These are phyloP conservation scores for Druceiella hillmani DNA, from an alignment of 2,888 invertebrate species.

Conservation along the genomic window DNA sequence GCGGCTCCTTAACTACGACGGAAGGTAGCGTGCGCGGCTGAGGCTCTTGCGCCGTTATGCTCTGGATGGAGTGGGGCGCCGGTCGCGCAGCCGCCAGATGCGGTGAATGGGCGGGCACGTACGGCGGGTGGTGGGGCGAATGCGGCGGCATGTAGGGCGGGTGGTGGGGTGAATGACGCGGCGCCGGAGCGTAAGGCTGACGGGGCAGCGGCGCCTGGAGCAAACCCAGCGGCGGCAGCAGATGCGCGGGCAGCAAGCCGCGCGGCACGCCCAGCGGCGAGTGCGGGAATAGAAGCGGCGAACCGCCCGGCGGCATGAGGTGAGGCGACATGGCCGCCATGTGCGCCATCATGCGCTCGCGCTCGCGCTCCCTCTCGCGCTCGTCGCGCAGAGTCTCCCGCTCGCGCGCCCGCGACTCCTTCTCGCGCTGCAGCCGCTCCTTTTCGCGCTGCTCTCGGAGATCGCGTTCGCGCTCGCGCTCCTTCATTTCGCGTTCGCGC, in stretches of 20 bases:
- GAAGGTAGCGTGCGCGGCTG: background rate
- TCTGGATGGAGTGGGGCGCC: constrained; percentile 9
- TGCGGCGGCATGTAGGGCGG: constrained; percentile 11
- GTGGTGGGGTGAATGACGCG: constrained; percentile 10
- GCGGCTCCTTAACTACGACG: background rate
- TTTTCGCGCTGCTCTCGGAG: constrained; percentile 43
- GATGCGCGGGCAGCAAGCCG: constrained; percentile 32
- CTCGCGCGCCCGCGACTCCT: constrained; percentile 41
- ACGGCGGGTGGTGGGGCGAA: constrained; percentile 28
- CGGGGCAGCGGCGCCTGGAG: constrained; percentile 27
- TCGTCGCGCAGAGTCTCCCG: constrained; percentile 35
- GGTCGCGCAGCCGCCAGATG: constrained; percentile 10
- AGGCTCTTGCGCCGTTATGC: background rate
- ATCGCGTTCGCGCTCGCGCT: constrained; percentile 33
- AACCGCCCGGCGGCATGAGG: constrained; percentile 28
- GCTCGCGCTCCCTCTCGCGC: constrained; percentile 32
- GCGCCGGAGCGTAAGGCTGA: constrained; percentile 17
- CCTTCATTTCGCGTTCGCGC: constrained; percentile 27
- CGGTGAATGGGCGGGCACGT: constrained; percentile 33
- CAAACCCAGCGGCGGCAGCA: constrained; percentile 16
- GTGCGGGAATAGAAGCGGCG: constrained; percentile 26
- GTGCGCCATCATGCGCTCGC: constrained; percentile 23
- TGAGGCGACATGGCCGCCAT: constrained; percentile 23
- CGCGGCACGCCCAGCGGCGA: constrained; percentile 37
- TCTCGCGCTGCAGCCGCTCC: constrained; percentile 33